Conservation (phyloP, 2,113 vertebrate species). For the Pachyramphus minor region DNA sequence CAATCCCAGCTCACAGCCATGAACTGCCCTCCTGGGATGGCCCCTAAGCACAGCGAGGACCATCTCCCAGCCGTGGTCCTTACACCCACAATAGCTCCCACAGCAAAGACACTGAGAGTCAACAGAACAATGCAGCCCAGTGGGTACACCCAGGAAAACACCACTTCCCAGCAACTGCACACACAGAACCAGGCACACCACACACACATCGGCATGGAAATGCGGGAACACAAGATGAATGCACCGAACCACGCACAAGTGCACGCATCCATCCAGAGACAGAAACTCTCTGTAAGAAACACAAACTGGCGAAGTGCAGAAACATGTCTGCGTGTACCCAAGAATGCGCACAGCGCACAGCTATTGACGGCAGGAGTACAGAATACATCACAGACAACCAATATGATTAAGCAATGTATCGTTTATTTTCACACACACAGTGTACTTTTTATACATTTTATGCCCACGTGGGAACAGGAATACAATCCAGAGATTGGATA, state of each 20-base stretch:
- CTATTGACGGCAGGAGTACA: no score
- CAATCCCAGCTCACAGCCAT: not conserved
- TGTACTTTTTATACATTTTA: no score
- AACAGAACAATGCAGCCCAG: accelerated
- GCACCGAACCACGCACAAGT: accelerated
- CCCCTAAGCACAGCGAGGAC: accelerated
- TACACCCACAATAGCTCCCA: no score
- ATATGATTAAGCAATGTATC: no score
- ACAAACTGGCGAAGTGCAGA: not conserved
- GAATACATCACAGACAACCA: no score
- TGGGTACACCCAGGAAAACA: accelerated
- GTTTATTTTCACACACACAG: no score
- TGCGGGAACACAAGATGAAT: accelerated
- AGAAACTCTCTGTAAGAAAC: not conserved
- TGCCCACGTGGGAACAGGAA: no score
- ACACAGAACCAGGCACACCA: accelerated
- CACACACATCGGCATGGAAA: accelerated
- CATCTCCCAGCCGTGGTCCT: accelerated
- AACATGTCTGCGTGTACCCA: accelerated
- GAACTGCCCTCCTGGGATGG: accelerated
- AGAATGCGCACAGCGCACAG: accelerated
- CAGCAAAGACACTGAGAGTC: not conserved
- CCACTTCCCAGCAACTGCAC: accelerated
- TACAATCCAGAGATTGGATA: no score
- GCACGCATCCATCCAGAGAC: accelerated